Conservation (phyloP, 2,113 vertebrate species). For the Micronycteris hirsuta region DNA sequence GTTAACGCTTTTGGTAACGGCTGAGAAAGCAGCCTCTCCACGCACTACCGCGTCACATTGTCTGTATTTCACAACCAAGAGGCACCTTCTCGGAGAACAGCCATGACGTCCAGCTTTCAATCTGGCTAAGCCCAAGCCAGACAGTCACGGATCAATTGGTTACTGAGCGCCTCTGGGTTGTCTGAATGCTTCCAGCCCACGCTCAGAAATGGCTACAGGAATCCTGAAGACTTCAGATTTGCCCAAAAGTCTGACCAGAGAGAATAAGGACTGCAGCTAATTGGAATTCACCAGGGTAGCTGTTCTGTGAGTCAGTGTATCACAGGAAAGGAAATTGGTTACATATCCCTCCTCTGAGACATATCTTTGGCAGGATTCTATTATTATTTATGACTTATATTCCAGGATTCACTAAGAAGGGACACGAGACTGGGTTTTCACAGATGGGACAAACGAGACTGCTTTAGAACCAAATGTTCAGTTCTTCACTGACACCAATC, state of each 20-base stretch:
- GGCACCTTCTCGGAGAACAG: background rate
- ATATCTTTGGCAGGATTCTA: constrained; percentile 32
- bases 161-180: background rate
- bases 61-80: background rate
- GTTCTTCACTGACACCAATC: background rate
- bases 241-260: background rate
- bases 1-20: background rate
- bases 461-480: background rate
- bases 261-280: constrained; percentile 31
- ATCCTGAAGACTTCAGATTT: background rate
- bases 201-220: background rate
- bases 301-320: background rate
- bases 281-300: constrained; percentile 15
- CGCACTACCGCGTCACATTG: background rate
- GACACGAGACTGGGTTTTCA: background rate
- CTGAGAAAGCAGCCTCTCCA: background rate
- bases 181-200: background rate
- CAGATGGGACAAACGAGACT: constrained; percentile 1
- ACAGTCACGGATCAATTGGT: background rate
- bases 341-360: constrained; percentile 26
- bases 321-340: background rate
- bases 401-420: constrained; percentile 31
- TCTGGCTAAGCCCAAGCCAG: background rate
- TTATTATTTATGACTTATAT: constrained; percentile 41
- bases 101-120: background rate